Percentiles rank a stretch among this genome's conserved stretches.
These are phyloP conservation scores for Ceriagrion tenellum DNA, from an alignment of 2,888 invertebrate species.

Conservation along the genomic window DNA sequence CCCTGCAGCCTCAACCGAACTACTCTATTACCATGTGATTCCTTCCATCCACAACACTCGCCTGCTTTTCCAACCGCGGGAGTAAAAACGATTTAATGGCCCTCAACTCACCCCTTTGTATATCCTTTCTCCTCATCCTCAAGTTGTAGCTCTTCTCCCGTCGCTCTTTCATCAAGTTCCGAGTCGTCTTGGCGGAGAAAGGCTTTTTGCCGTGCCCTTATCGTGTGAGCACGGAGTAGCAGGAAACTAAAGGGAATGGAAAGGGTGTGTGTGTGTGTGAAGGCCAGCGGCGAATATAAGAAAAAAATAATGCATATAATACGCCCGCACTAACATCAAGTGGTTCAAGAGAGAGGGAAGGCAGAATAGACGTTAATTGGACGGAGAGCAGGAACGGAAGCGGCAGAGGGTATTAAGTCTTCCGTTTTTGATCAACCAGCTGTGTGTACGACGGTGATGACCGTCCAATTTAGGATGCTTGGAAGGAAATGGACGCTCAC, in stretches of 20 bases:
- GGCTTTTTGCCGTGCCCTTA: neutral
- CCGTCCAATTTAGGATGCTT: neutral
- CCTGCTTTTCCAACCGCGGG: neutral
- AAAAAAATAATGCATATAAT: too few relatives aligned
- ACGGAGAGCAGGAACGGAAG: neutral
- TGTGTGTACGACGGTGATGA: neutral
- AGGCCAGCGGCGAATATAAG: too few relatives aligned
- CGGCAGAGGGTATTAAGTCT: neutral
- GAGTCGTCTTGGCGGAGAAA: neutral
- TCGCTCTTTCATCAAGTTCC: neutral
- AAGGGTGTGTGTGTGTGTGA: neutral
- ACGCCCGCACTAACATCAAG: neutral
- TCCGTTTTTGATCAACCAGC: neutral
- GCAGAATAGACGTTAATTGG: neutral
- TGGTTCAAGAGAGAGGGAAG: neutral
- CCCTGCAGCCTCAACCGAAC: too few relatives aligned
- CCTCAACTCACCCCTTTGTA: slow-evolving; percentile 20
- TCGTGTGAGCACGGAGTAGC: neutral
- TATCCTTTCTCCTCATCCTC: neutral
- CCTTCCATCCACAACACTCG: neutral
- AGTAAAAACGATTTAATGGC: slow-evolving; percentile 53
- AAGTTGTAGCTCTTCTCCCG: neutral
- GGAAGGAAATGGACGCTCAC: neutral
- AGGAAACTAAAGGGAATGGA: neutral
- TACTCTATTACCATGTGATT: neutral